Base-by-base conservation (phyloP, 1,140 invertebrate species). In the Ruditapes philippinarum region DNA sequence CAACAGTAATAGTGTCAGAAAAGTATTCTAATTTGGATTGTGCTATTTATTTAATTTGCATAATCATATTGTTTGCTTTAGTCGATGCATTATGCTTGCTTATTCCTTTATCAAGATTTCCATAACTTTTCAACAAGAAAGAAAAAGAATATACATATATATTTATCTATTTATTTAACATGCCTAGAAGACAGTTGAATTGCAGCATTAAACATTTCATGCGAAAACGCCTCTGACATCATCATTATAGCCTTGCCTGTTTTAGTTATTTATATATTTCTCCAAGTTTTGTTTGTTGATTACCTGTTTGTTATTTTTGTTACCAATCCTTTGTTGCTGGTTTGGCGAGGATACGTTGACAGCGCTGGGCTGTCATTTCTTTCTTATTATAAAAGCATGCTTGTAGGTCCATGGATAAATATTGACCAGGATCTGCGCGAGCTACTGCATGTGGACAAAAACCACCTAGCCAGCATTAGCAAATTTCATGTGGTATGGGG, bases 241-340 rank as follows among this genome's bases (percentile, higher is more conserved):
- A 81, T 82, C 70, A 83, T 82, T 82, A 82, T 74, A 74, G 49
- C 70, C 70, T 89, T 89, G 87, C 51, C 86, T 88, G 78, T 80
- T 88, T 76, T 88, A 28, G 62, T 88, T 82, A n/a, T n/a, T 45
- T 38, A 78, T 80, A 49, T 73, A 36, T 82, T 81, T 57, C 33
- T 89, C 73, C 49, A 80, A 82, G 60, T 81, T 70, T 51, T 88
- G 51, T 88, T 70, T 57, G 78, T 88, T 88, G 38, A 88, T 28
- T 54, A 68, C 85, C 81, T 85, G 62, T 88, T 80, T 70, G 54
- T 54, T 80, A 31, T 51, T 80, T 86, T 79, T 49, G 40, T 51
- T 88, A 49, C 54, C 76, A 54, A 70, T 88, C 62, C 60, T 79
- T 54, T 88, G 74, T 68, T 70, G 40, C 60, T 88, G 68, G 68